Percentiles rank a stretch among this genome's conserved stretches.
Evolutionary conservation across 2,113 vertebrate genomes (phyloP).

Genomic region (Heterocephalus glaber): DNA sequence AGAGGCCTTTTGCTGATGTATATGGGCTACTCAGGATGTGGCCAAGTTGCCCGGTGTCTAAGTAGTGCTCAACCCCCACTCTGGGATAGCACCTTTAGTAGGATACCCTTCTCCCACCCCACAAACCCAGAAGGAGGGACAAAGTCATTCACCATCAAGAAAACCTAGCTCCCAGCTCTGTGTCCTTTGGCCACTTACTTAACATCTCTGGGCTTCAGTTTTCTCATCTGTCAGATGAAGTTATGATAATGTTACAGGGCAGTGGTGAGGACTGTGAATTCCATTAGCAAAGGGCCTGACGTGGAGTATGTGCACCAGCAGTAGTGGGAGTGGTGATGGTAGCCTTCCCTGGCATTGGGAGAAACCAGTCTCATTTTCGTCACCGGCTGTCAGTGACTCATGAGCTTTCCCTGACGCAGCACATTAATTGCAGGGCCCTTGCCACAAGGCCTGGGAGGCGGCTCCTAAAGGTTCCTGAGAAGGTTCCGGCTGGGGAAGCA

Average conservation of each 20-base stretch:
- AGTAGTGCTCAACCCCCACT: not conserved
- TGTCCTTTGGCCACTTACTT: not conserved
- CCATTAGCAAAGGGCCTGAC: not conserved
- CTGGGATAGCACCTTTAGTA: not conserved
- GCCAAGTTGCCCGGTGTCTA: not conserved
- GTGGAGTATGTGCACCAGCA: too few species aligned
- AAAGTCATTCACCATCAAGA: not conserved
- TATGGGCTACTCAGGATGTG: not conserved
- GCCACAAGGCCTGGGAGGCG: conserved; percentile 3
- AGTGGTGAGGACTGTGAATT: not conserved
- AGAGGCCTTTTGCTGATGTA: not conserved
- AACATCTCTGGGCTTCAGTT: not conserved
- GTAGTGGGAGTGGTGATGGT: not conserved
- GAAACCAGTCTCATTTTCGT: not conserved
- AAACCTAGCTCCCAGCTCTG: not conserved
- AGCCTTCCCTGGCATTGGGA: not conserved
- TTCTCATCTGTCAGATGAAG: not conserved
- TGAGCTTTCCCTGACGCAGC: conserved; percentile 29
- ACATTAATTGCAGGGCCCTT: conserved; percentile 27
- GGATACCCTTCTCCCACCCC: not conserved
- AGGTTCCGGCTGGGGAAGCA: conserved; percentile 12
- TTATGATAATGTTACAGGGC: too few species aligned
- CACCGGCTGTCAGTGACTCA: conserved; percentile 31
- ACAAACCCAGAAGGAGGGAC: not conserved
- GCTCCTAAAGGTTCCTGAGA: not conserved